Base-by-base conservation (phyloP, 2,797 vertebrate genomes). In the Bucorvus abyssinicus region DNA sequence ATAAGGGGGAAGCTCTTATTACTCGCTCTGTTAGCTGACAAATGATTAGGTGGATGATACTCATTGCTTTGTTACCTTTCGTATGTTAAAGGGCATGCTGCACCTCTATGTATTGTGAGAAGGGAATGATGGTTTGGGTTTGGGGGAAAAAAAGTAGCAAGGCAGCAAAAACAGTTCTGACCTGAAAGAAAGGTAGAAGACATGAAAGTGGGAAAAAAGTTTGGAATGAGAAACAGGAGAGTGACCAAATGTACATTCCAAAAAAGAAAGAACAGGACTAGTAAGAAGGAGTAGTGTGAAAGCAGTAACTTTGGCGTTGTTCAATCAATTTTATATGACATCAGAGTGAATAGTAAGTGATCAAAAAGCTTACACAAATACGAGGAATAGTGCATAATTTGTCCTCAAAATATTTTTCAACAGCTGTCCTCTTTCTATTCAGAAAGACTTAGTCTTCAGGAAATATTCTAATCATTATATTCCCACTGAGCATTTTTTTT, bases 61-160 rank as follows among this genome's bases (percentile, higher is more conserved):
- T n/a, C 20, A 69, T 40, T 38, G 9, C 18, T 49, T 80, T 60
- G 22, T 63, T 87, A 42, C 12, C 14, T 53, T 63, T 64, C 9
- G 2, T 53, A 36, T 59, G 10, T 61, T 1, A 0, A 52, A 40
- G 27, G 6, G 6, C 14, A 13, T 15, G 27, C 34, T 77, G 21
- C 3, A 2, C 21, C 16, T 65, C 4, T 75, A 27, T 30, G 18
- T 47, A 12, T 22, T 36, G 27, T 55, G 11, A 70, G 75, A 50
- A 61, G 32, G 9, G 36, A 65, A 53, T n/a, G 21, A 38, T 44
- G 22, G 16, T 68, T 68, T 53, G 23, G 11, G 27, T 30, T 64
- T 56, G 13, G 20, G 57, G 12, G 29, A 16, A 55, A 40, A 70
- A 84, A 70, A 12, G 30, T 38, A 42, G 12, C 45, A n/a, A 32